A percentile compares a stretch with the other conserved stretches of the same genome.
Evolutionary conservation across 2,113 vertebrate species (phyloP).

Genomic region (Anarrhichthys ocellatus): DNA sequence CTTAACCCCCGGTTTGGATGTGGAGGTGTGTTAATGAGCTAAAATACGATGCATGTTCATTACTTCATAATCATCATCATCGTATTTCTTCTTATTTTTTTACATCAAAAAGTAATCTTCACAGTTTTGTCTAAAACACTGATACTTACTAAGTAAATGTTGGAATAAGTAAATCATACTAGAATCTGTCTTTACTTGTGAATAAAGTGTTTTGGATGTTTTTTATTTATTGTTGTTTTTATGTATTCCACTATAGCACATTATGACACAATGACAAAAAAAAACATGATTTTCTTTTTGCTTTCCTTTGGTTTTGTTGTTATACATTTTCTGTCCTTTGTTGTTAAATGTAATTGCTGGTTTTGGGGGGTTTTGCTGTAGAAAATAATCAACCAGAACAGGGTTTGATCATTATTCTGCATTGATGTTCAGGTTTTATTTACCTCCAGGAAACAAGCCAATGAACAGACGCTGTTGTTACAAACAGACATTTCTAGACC

Average conservation of each 20-base stretch:
- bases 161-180: constrained; percentile 14
- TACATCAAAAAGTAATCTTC: constrained; percentile 9
- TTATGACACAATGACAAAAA: background rate
- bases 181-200: constrained; percentile 17
- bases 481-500: constrained; percentile 1
- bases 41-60: constrained; percentile 36
- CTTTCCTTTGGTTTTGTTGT: constrained; percentile 20
- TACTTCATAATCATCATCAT: constrained; percentile 47
- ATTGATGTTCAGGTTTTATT: constrained; percentile 22
- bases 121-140: constrained; percentile 16
- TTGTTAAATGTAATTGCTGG: constrained; percentile 23
- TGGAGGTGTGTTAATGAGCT: constrained; percentile 10
- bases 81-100: constrained; percentile 11
- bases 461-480: background rate
- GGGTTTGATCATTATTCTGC: constrained; percentile 21
- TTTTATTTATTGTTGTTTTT: constrained; percentile 27
- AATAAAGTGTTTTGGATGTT: constrained; percentile 46
- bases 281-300: constrained; percentile 5
- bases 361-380: background rate
- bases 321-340: background rate
- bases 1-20: constrained; percentile 6
- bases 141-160: background rate
- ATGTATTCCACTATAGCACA: constrained; percentile 19
- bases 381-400: constrained; percentile 20
- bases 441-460: constrained; percentile 13